A percentile compares a stretch with the other conserved stretches of the same genome.
Conservation (phyloP, 2,113 vertebrate species). For the Conger conger region DNA sequence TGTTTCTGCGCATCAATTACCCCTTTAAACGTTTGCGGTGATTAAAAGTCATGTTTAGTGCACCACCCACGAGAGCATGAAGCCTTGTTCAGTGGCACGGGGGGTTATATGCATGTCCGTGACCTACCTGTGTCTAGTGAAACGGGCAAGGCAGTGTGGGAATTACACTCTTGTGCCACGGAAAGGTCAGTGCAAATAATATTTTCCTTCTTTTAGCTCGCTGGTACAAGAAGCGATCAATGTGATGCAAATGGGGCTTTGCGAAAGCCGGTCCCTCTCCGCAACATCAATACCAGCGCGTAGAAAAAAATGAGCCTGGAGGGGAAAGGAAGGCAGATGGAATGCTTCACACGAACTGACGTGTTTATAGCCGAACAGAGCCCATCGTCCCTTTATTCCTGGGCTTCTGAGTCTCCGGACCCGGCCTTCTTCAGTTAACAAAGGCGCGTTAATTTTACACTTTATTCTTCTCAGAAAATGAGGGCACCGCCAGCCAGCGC, state of each 20-base stretch:
- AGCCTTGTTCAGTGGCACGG: background rate
- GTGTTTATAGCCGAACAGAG: background rate
- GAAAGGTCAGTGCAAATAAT: background rate
- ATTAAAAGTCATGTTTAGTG: background rate
- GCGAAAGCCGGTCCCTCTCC: background rate
- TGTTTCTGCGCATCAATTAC: too few relatives aligned
- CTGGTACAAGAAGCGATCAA: background rate
- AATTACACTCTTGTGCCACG: background rate
- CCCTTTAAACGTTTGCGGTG: background rate
- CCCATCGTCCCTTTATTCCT: conserved; percentile 5
- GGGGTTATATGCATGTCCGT: conserved; percentile 28
- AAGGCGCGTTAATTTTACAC: background rate
- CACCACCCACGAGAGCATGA: background rate
- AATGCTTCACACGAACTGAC: background rate
- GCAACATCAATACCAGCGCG: background rate
- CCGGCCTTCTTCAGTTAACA: background rate
- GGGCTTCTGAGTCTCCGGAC: background rate
- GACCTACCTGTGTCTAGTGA: background rate
- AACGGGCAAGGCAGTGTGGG: background rate
- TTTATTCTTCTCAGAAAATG: background rate
- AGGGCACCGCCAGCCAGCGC: background rate
- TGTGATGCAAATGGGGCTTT: background rate
- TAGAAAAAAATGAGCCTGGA: background rate
- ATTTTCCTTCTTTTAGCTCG: background rate
- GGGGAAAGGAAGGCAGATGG: background rate